Conservation (phyloP, 2,113 vertebrate species). For the Trogon melanurus region DNA sequence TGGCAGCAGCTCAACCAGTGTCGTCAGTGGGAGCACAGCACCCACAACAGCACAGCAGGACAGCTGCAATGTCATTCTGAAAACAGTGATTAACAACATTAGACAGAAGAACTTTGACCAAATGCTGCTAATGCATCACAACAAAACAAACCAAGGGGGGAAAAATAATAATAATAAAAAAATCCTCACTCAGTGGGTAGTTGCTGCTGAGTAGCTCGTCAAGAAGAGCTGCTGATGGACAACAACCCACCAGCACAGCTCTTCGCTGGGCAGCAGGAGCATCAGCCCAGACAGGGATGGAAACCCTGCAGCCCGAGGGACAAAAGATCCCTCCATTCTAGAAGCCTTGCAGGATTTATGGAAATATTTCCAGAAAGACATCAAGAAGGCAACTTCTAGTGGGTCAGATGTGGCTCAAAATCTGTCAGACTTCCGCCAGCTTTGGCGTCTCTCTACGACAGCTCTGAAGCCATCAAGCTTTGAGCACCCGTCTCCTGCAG, state of each 20-base stretch:
- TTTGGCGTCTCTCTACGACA: neutral
- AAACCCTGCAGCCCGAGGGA: neutral
- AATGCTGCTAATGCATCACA: neutral
- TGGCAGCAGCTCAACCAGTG: rapidly evolving
- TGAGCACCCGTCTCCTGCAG: neutral
- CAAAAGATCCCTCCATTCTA: neutral
- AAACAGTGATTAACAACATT: neutral
- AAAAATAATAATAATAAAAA: too few species aligned
- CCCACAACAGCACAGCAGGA: neutral
- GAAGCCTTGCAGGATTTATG: neutral
- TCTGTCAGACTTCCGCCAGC: neutral
- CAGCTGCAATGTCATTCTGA: neutral
- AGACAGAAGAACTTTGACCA: neutral
- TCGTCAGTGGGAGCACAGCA: neutral
- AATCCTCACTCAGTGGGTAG: neutral
- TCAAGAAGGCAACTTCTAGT: neutral
- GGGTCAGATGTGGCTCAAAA: too few species aligned
- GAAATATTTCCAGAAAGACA: neutral
- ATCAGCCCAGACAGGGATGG: neutral
- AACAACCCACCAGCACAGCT: neutral
- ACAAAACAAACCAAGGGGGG: neutral
- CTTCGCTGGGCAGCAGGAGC: neutral
- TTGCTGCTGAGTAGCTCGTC: neutral
- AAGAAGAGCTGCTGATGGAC: neutral
- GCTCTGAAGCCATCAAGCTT: neutral